Base-by-base conservation (phyloP, 2,888 invertebrate genomes). In the Biston stratarius region DNA sequence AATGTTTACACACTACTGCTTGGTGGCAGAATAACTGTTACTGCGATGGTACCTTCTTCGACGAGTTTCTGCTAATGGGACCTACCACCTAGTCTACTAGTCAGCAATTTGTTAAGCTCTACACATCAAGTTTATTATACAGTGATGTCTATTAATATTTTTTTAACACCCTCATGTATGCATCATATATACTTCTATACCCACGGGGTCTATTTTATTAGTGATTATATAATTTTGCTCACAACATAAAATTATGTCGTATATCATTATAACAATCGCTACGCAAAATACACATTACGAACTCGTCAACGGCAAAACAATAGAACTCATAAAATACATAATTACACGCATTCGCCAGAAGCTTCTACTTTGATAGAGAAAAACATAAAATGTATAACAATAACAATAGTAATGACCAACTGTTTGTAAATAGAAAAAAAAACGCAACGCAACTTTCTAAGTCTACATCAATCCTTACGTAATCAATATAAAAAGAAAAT, bases 361-460 rank as follows among this genome's bases (percentile, higher is more conserved):
- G 51, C 42, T 55, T 38, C 47, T 36, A 59, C 55, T 49, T 65
- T 49, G 45, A 48, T 45, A 44, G 65, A 11, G 40, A 34, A 53
- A 70, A 65, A 68, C 38, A 61, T 55, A 64, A 55, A 66, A 61
- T 61, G 64, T 61, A 61, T 63, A 53, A 60, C 60, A 61, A 63
- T 70, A 67, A 72, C 63, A 72, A 72, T 68, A 70, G 69, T 75
- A 72, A 73, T 61, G 67, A 71, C 66, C 71, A 66, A 52, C 66
- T 73, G 58, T 69, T 68, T 68, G 58, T 63, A 74, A 75, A 71
- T 64, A 67, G 24, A 24, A 75, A 72, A 52, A 72, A 70, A 74
- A 74, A 69, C 61, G 45, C 64, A 70, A 68, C 64, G 70, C 63
- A 48, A 75, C 75, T 75, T 75, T 75, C 75, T 72, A 75, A 73